Percentiles rank a stretch among this genome's conserved stretches.
Evolutionary conservation across 2,113 vertebrate genomes (phyloP).

Genomic region (Astatoreochromis straeleni): DNA sequence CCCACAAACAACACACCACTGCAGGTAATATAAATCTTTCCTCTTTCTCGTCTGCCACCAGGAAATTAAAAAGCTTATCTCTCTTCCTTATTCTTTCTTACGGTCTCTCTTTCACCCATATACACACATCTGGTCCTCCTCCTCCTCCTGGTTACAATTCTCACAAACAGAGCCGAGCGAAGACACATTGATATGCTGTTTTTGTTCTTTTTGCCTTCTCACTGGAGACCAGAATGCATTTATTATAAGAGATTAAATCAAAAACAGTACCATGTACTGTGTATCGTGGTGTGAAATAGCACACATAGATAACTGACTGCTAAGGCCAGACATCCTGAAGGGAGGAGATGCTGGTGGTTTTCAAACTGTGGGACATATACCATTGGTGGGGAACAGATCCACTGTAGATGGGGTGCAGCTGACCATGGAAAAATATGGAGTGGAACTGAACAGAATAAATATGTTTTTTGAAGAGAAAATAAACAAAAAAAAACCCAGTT

Average conservation of each 20-base stretch:
- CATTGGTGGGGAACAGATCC: neutral
- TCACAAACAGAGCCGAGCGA: slow-evolving; percentile 9
- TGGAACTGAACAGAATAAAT: neutral
- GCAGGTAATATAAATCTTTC: slow-evolving; percentile 34
- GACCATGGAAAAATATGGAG: neutral
- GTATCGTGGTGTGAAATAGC: neutral
- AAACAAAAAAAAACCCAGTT: neutral
- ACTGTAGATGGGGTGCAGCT: neutral
- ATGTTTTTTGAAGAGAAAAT: neutral
- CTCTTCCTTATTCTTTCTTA: neutral
- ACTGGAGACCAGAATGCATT: neutral
- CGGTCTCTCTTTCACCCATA: neutral
- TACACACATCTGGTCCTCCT: neutral
- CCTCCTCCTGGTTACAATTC: neutral
- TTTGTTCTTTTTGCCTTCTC: neutral
- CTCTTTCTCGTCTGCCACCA: slow-evolving; percentile 31
- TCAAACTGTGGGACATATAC: neutral
- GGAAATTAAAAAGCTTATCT: slow-evolving; percentile 60
- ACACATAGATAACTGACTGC: neutral
- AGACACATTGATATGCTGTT: neutral
- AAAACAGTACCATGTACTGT: neutral
- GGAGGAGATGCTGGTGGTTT: neutral
- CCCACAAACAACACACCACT: neutral
- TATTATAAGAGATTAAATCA: slow-evolving; percentile 9
- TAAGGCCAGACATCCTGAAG: neutral